Conservation (phyloP, 37 sponge, comb jelly and placozoan genomes). For the Diacarnus erythraeanus region DNA sequence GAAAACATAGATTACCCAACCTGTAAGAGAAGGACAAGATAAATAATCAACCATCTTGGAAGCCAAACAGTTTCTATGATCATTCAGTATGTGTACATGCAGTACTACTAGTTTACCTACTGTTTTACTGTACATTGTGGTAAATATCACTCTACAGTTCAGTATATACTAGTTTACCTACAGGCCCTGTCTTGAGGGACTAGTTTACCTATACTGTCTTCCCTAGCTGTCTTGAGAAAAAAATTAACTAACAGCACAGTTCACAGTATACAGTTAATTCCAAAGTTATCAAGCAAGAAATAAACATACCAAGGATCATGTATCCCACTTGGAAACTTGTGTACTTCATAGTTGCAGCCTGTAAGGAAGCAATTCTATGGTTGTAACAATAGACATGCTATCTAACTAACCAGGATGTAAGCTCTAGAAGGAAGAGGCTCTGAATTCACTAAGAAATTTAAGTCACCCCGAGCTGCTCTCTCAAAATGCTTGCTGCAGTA, state of each 20-base stretch:
- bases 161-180: too few species aligned
- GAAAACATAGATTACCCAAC: conserved; percentile 24
- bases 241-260: too few species aligned
- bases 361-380: not conserved
- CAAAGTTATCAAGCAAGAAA: too few species aligned
- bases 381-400: not conserved
- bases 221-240: too few species aligned
- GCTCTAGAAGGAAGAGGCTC: conserved; percentile 45
- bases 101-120: too few species aligned
- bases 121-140: too few species aligned
- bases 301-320: conserved; percentile 29
- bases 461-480: conserved; percentile 35
- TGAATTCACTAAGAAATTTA: conserved; percentile 25
- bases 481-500: conserved; percentile 40
- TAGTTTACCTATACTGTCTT: too few species aligned
- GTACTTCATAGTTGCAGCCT: conserved; percentile 56
- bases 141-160: too few species aligned
- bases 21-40: conserved; percentile 9
- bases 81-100: too few species aligned
- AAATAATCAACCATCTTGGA: not conserved
- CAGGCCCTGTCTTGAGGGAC: too few species aligned
- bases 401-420: conserved; percentile 42
- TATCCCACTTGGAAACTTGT: conserved; percentile 32
- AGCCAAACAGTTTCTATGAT: too few species aligned
- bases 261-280: too few species aligned